Percentiles rank a stretch among this genome's conserved stretches.
Evolutionary conservation across 2,113 vertebrate genomes (phyloP).

Genomic region (Lutjanus erythropterus): DNA sequence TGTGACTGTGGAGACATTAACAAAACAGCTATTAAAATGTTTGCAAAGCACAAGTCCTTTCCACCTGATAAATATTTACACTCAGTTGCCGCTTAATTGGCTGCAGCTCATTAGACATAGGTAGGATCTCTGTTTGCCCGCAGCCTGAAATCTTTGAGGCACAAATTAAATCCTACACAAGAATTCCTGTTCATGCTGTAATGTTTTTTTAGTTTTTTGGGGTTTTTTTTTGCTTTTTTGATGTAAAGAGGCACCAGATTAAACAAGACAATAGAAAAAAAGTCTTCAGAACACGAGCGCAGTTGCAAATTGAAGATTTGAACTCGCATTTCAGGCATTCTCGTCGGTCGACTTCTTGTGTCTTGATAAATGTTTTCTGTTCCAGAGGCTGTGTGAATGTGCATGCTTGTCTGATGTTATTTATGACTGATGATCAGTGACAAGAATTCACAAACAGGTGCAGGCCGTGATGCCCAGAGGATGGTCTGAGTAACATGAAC

Average conservation of each 20-base stretch:
- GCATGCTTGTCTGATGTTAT: constrained; percentile 67
- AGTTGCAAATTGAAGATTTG: constrained; percentile 1
- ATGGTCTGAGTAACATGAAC: constrained; percentile 46
- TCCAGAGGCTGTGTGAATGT: constrained; percentile 55
- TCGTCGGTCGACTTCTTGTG: constrained; percentile 32
- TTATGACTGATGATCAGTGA: constrained; percentile 46
- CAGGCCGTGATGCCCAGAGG: constrained; percentile 26
- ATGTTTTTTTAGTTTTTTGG: constrained; percentile 3
- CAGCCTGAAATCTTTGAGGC: constrained; percentile 29
- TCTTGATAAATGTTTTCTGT: constrained; percentile 57
- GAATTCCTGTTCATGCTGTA: constrained; percentile 13
- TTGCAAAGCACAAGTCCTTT: constrained; percentile 58
- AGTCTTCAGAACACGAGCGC: background rate
- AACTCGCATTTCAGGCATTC: constrained; percentile 31
- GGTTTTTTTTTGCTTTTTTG: background rate
- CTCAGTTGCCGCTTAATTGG: constrained; percentile 17
- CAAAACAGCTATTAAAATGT: constrained; percentile 23
- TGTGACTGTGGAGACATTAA: constrained; percentile 21
- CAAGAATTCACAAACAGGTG: constrained; percentile 38
- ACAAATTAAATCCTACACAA: constrained; percentile 18
- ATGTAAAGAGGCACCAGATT: constrained; percentile 19
- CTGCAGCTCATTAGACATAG: constrained; percentile 30
- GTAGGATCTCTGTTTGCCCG: constrained; percentile 9
- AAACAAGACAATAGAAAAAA: constrained; percentile 27
- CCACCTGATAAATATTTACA: constrained; percentile 45